A percentile compares a stretch with the other conserved stretches of the same genome.
Evolutionary conservation across 2,888 invertebrate genomes (phyloP).

Genomic region (Cantharis flavilabris): DNA sequence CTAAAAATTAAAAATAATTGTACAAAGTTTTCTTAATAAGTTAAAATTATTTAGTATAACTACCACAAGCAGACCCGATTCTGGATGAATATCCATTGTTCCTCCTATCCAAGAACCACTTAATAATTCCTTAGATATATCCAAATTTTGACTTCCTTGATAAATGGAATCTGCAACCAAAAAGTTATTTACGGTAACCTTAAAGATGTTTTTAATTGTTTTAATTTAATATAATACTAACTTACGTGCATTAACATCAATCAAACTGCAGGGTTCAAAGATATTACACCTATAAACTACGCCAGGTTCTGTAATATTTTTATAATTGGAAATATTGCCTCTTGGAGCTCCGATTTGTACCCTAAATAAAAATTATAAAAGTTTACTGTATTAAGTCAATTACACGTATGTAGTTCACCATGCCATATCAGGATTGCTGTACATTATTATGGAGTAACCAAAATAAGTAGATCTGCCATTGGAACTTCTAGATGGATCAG

Average conservation of each 20-base stretch:
- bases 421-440: conserved; percentile 32
- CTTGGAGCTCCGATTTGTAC: conserved; percentile 51
- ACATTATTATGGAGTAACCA: conserved; percentile 49
- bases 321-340: conserved; percentile 34
- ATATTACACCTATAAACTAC: conserved; percentile 46
- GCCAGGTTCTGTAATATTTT: conserved; percentile 44
- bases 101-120: conserved; percentile 52
- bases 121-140: conserved; percentile 9
- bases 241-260: conserved; percentile 38
- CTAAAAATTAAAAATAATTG: conserved; percentile 38
- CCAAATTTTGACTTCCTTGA: not conserved
- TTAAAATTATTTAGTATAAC: too few species aligned
- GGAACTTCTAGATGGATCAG: conserved; percentile 34
- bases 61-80: conserved; percentile 45
- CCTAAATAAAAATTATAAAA: conserved; percentile 29
- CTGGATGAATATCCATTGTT: conserved; percentile 49
- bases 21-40: not conserved
- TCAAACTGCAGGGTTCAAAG: conserved; percentile 38
- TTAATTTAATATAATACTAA: not conserved
- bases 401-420: conserved; percentile 36
- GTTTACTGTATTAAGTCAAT: not conserved
- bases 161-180: not conserved
- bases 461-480: conserved; percentile 44
- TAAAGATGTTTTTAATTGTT: too few species aligned
- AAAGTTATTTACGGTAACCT: not conserved